Evolutionary conservation across 2,888 invertebrate species (phyloP), one percentile per base, ranked within the genome.

Genomic region (Glaucopsyche alexis): DNA sequence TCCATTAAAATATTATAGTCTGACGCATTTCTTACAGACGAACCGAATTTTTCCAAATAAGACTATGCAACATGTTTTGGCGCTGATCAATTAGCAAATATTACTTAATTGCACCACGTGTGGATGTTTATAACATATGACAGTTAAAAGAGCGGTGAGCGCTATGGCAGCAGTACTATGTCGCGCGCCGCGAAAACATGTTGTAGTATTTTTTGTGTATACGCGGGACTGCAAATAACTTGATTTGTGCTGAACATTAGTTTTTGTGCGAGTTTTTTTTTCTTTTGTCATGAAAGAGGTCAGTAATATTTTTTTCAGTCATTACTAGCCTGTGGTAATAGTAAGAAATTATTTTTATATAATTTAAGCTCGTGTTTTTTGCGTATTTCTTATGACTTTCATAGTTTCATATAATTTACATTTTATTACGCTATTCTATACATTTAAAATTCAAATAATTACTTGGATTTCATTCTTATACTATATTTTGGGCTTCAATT

Each of bases 221-320:
- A 60, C 29, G 60, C 29, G 60, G 60, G 60, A 13, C 29, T 60
- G 13, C 11, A 60, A 38, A 60, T 60, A 60, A 60, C 60, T 60
- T 60, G 60, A 60, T 60, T 29, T 29, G 60, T 60, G 60, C 29
- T 60, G 60, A 55, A 55, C 29, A 60, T 14, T 60, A 29, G 29
- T 60, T 29, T 19, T 55, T 55, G 55, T 55, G 19, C 5, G 19
- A 11, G 55, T 55, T 19, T 11, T 60, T 60, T 60, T 50, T 50
- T 50, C 14, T n/a, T 60, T 60, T 60, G 60, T 38, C 60, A 60
- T 60, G 60, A 60, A 38, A 60, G 29, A 60, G 60, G 60, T 60
- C 6, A 13, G 60, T 60, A 13, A 60, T 7, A 7, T 29, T 29
- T 60, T 60, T 60, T 60, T 29, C 55, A 55, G 29, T 29, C 16